These are phyloP conservation scores for Perizoma flavofasciatum DNA, from an alignment of 2,888 invertebrate species.

Conservation along the genomic window DNA sequence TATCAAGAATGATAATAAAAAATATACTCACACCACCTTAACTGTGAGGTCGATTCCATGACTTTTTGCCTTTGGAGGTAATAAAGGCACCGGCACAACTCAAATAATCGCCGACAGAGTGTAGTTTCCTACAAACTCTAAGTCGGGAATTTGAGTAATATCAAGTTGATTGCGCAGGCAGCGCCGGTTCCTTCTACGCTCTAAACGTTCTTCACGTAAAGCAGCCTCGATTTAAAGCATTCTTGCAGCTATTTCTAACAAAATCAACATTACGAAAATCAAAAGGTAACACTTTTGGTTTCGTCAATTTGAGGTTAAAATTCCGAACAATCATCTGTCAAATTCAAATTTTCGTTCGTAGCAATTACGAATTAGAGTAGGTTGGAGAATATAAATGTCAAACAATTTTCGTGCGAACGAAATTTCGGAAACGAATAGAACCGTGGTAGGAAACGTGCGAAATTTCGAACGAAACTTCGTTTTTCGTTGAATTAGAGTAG, in stretches of 20 bases:
- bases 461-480: not conserved
- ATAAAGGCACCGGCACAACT: not conserved
- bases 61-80: too few species aligned
- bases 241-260: slow-evolving; percentile 7
- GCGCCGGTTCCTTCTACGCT: slow-evolving; percentile 42
- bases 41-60: too few species aligned
- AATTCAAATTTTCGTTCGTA: slow-evolving; percentile 1
- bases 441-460: not conserved
- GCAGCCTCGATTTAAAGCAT: slow-evolving; percentile 5
- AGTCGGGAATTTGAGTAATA: not conserved
- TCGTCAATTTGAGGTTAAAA: slow-evolving; percentile 2
- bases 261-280: not conserved
- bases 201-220: slow-evolving; percentile 32
- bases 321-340: not conserved
- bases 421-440: not conserved
- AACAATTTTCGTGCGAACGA: slow-evolving; percentile 1
- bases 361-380: not conserved
- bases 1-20: not conserved
- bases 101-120: slow-evolving; percentile 2
- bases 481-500: slow-evolving; percentile 1
- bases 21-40: slow-evolving; percentile 5
- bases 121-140: slow-evolving; percentile 3
- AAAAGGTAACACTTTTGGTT: slow-evolving; percentile 1
- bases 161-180: slow-evolving; percentile 5
- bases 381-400: not conserved